Conservation (phyloP, 2,888 invertebrate species). For the Drosophila kambysellisi region DNA sequence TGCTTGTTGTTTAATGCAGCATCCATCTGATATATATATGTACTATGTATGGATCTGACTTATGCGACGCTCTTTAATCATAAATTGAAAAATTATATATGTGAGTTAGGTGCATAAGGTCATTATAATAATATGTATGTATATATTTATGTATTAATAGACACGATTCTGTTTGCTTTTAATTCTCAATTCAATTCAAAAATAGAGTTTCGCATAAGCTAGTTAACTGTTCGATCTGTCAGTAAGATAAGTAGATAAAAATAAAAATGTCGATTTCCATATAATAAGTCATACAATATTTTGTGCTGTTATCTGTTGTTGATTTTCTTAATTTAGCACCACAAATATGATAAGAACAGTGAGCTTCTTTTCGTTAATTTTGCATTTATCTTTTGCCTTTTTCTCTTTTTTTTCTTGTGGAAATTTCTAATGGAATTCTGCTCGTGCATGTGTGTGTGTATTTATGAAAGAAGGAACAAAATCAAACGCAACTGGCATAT, state of each 20-base stretch:
- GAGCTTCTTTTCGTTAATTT: slow-evolving; percentile 49
- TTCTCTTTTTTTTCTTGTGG: slow-evolving; percentile 23
- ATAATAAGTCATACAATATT: slow-evolving; percentile 45
- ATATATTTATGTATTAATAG: slow-evolving; percentile 13
- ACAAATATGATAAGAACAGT: slow-evolving; percentile 53
- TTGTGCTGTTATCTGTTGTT: slow-evolving; percentile 48
- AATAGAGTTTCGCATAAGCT: slow-evolving; percentile 47
- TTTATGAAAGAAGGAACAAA: slow-evolving; percentile 23
- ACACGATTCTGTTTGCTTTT: slow-evolving; percentile 27
- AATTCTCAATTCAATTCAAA: slow-evolving; percentile 12
- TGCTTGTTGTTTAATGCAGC: slow-evolving; percentile 36
- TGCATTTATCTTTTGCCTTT: slow-evolving; percentile 36
- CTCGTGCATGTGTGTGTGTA: slow-evolving; percentile 50
- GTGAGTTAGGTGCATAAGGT: slow-evolving; percentile 27
- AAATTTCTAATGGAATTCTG: slow-evolving; percentile 75
- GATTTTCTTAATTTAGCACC: slow-evolving; percentile 57
- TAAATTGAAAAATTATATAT: slow-evolving; percentile 24
- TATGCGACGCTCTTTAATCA: slow-evolving; percentile 43
- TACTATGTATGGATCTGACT: slow-evolving; percentile 47
- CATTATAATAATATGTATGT: slow-evolving; percentile 15
- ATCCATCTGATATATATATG: slow-evolving; percentile 27
- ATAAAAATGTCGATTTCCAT: slow-evolving; percentile 33
- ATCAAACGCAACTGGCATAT: slow-evolving; percentile 16
- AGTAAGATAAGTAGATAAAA: slow-evolving; percentile 51
- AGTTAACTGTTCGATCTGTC: slow-evolving; percentile 45